phyloP scores from a whole-genome alignment of 2,888 invertebrate species.

The Cataglyphis albicans region DNA sequence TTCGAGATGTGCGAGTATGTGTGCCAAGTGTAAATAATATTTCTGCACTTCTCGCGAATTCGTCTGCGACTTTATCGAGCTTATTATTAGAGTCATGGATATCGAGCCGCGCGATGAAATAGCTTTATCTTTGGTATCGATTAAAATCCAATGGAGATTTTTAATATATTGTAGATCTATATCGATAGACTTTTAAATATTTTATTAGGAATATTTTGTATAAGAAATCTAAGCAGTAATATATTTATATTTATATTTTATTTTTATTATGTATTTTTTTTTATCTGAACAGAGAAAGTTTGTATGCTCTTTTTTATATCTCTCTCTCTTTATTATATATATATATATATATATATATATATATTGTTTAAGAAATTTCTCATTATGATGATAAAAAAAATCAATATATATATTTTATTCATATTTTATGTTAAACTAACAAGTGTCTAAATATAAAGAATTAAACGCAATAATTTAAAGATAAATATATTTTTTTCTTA shows the following conservation, averaged over 20 bases:
- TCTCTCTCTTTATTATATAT: not conserved
- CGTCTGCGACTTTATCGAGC: not conserved
- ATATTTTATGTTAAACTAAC: slow-evolving; percentile 4
- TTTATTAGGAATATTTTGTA: not conserved
- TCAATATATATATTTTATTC: not conserved
- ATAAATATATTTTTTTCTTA: not conserved
- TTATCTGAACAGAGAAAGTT: not conserved
- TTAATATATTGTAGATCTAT: not conserved
- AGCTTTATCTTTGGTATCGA: not conserved
- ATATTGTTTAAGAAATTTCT: no score
- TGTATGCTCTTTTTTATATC: not conserved
- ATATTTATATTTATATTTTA: no score
- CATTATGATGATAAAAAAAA: not conserved
- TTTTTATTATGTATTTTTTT: not conserved
- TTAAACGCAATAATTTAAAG: not conserved
- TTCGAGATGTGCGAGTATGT: not conserved
- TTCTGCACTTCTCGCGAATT: not conserved
- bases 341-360: no score
- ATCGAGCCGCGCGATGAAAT: slow-evolving; percentile 28
- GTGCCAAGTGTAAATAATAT: slow-evolving; percentile 50
- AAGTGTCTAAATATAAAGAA: not conserved
- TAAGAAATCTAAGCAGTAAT: not conserved
- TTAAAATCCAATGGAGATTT: not conserved
- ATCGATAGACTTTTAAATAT: not conserved
- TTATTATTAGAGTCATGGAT: not conserved